Conservation (phyloP, 2,888 invertebrate genomes). For the Andrena trimmerana region DNA sequence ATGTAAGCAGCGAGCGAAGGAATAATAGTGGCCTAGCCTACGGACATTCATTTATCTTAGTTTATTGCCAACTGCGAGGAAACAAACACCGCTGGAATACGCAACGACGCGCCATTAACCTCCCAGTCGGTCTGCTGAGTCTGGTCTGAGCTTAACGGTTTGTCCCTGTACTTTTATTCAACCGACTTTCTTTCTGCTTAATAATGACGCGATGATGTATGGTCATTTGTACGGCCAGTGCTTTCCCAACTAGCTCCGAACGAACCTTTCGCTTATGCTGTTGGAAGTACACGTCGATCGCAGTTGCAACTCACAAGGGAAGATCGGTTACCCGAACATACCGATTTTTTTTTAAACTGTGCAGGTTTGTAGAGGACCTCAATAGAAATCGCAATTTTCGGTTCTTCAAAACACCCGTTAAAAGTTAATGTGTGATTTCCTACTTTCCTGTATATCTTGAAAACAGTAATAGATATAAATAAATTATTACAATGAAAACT, state of each 20-base stretch:
- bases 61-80: slow-evolving; percentile 83
- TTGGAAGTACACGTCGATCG: neutral
- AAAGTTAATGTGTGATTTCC: no score
- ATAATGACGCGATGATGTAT: slow-evolving; percentile 65
- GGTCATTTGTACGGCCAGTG: slow-evolving; percentile 52
- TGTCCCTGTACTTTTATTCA: slow-evolving; percentile 67
- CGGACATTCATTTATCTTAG: slow-evolving; percentile 83
- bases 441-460: no score
- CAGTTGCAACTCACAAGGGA: no score
- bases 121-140: slow-evolving; percentile 75
- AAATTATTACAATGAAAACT: no score
- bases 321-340: no score
- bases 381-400: no score
- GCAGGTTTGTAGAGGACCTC: no score
- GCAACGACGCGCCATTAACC: slow-evolving; percentile 83
- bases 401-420: no score
- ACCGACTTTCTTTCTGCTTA: slow-evolving; percentile 50
- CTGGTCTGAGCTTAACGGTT: slow-evolving; percentile 75
- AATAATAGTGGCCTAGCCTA: slow-evolving; percentile 80
- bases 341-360: no score
- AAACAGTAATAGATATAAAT: no score
- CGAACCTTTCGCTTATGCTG: neutral
- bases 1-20: slow-evolving; percentile 82
- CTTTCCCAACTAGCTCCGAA: slow-evolving; percentile 19
- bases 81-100: slow-evolving; percentile 83